phyloP scores from a whole-genome alignment of 2,888 invertebrate genomes.

The Emmelina monodactyla region DNA sequence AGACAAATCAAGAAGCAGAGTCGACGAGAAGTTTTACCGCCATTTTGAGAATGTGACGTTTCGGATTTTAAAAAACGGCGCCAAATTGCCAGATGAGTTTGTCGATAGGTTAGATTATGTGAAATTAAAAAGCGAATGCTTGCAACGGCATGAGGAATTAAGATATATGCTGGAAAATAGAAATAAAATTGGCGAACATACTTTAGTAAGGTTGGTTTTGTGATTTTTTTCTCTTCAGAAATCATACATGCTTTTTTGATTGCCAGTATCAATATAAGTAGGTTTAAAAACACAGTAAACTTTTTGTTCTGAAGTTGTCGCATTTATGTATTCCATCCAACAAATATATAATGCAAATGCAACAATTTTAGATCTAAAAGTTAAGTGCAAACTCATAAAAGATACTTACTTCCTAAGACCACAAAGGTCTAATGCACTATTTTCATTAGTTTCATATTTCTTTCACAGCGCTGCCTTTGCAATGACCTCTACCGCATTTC shows the following conservation, averaged over 20 bases:
- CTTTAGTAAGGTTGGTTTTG: constrained; percentile 43
- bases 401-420: too few species aligned
- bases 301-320: too few species aligned
- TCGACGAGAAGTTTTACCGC: constrained; percentile 41
- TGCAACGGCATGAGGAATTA: constrained; percentile 43
- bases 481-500: constrained; percentile 4
- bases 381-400: too few species aligned
- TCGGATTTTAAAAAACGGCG: constrained; percentile 52
- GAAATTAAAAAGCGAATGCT: constrained; percentile 64
- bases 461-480: not conserved
- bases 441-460: too few species aligned
- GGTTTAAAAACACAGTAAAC: too few species aligned
- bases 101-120: constrained; percentile 68
- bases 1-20: constrained; percentile 24
- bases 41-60: constrained; percentile 64
- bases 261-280: too few species aligned
- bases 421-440: too few species aligned
- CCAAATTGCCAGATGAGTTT: constrained; percentile 53
- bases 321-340: too few species aligned
- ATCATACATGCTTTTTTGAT: too few species aligned
- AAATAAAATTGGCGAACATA: constrained; percentile 31
- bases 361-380: too few species aligned
- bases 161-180: constrained; percentile 41
- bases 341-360: too few species aligned
- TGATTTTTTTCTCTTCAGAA: too few species aligned